A percentile compares a stretch with the other conserved stretches of the same genome.
Evolutionary conservation across 2,797 vertebrate genomes (phyloP).

Genomic region (Agapornis canus): DNA sequence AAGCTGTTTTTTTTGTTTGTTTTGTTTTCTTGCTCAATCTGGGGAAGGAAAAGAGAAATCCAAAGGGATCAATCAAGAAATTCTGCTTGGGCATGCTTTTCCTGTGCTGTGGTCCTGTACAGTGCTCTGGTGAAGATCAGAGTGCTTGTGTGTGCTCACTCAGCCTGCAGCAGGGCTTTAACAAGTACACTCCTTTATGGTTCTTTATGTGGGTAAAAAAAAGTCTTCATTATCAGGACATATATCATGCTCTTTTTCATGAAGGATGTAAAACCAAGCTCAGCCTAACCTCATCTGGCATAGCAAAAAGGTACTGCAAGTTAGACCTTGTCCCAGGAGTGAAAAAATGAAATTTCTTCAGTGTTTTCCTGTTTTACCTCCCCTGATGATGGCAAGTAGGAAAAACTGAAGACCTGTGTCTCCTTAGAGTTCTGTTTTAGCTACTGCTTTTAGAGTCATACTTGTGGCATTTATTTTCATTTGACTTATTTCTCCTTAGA

Average conservation of each 20-base stretch:
- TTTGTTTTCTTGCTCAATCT: background rate
- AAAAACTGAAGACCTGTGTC: background rate
- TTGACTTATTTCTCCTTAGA: background rate
- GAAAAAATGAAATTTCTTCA: background rate
- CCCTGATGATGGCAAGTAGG: background rate
- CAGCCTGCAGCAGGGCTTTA: background rate
- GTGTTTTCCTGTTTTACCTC: background rate
- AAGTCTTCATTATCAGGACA: background rate
- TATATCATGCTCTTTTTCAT: background rate
- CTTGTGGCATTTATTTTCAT: background rate
- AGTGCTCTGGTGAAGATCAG: background rate
- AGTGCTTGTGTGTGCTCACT: background rate
- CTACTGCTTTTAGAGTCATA: background rate
- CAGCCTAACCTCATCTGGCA: background rate
- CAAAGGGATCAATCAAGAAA: background rate
- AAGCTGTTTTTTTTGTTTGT: background rate
- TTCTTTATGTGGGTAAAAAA: fast-evolving
- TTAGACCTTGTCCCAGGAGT: background rate
- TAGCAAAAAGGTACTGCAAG: background rate
- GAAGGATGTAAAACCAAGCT: background rate
- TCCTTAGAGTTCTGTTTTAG: background rate
- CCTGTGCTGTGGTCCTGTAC: too few species aligned
- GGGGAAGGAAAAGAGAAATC: background rate
- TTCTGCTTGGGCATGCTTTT: background rate
- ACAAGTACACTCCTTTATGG: background rate